Conservation (phyloP, 2,797 vertebrate species). For the Enteromius trimaculatus region DNA sequence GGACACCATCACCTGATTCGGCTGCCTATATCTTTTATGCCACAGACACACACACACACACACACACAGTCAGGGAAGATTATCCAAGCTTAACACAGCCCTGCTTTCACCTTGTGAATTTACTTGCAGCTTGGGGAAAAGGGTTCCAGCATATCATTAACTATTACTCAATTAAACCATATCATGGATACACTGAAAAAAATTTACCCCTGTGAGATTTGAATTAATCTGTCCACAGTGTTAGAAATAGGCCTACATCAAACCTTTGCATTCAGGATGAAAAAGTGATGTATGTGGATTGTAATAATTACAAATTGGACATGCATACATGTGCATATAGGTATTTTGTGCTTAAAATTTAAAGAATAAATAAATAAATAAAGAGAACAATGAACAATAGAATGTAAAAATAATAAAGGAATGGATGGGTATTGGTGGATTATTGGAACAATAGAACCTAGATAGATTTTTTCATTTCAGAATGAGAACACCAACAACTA, state of each 20-base stretch:
- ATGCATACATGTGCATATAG: not conserved
- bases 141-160: conserved; percentile 30
- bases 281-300: not conserved
- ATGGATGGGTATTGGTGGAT: not conserved
- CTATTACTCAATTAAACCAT: conserved; percentile 24
- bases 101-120: conserved; percentile 27
- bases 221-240: not conserved
- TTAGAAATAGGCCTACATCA: conserved; percentile 6
- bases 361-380: not conserved
- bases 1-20: not conserved
- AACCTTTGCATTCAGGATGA: conserved; percentile 1
- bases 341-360: not conserved
- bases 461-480: no score
- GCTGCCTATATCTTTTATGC: not conserved
- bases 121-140: conserved; percentile 8
- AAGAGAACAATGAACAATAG: not conserved
- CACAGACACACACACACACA: conserved; percentile 22
- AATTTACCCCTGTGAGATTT: not conserved
- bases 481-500: not conserved
- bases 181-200: not conserved
- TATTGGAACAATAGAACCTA: not conserved
- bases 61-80: not conserved
- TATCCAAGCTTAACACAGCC: conserved; percentile 31
- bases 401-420: not conserved
- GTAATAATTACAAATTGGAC: not conserved